Evolutionary conservation across 2,113 vertebrate species (phyloP), one percentile per base, ranked within the genome.

Genomic region (Dendrocopos noguchii): DNA sequence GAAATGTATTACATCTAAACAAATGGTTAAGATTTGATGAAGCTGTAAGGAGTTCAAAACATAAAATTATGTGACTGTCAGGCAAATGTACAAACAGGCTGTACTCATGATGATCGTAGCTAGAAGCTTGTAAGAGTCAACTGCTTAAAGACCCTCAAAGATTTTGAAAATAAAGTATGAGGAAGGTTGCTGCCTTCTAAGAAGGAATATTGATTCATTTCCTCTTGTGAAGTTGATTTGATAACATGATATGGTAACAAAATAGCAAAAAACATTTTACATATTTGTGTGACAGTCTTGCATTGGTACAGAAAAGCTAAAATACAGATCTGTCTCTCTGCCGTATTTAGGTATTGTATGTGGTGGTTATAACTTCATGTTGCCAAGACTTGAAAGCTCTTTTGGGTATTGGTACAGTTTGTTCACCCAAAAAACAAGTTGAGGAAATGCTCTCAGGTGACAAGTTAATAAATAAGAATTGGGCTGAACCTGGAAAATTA

Each of bases 401-500:
- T 86, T 65, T 73, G 56, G 8, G 9, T 57, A 66, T 25, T 74
- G 19, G 6, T 57, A 8, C 47, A 13, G 19, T 39, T 47, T 3
- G 1, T 88, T 79, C 66, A 46, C 21, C 61, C 27, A 73, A 18
- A 29, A 75, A 29, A 2, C 4, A 63, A 44, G 20, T 29, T 87
- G 33, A 7, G 16, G 47, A 90, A 86, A 75, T 80, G 74, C 18
- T 86, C n/a, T 85, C 34, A 84, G 57, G 53, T 65, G 55, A 78
- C 47, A 88, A 88, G 65, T 64, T 34, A 84, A 42, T 85, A 92
- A 89, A 63, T 79, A 87, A 66, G 36, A 80, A 77, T 56, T 92
- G 47, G 25, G 20, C 18, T 89, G 83, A 90, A 93, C 90, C 28
- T 75, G 52, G 46, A 71, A 92, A 80, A 84, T 64, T 67, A 57